Evolutionary conservation across 1,140 invertebrate species (phyloP).

Genomic region (Drosophila repleta): DNA sequence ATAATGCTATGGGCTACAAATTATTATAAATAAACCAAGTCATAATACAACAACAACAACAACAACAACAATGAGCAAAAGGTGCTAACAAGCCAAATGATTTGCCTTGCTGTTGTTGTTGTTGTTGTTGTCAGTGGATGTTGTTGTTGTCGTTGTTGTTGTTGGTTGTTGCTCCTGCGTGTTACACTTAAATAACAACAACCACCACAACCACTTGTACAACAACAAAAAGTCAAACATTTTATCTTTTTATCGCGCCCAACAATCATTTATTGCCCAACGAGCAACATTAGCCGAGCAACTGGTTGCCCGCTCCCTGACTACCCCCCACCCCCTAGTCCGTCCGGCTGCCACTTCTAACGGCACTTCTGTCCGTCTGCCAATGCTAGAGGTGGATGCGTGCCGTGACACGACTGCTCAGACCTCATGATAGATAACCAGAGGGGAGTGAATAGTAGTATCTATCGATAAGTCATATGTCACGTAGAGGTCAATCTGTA

Average conservation of each 20-base stretch:
- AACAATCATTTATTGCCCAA: constrained; percentile 83
- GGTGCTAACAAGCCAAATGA: constrained; percentile 76
- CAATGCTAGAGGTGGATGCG: not conserved
- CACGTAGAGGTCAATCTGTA: too few relatives aligned
- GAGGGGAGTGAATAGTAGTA: too few relatives aligned
- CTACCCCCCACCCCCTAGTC: not conserved
- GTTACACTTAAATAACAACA: constrained; percentile 64
- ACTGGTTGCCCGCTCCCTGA: constrained; percentile 42
- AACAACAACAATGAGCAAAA: constrained; percentile 40
- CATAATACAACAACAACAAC: constrained; percentile 43
- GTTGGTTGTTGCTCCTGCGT: constrained; percentile 48
- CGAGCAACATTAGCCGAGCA: constrained; percentile 51
- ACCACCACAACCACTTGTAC: constrained; percentile 31
- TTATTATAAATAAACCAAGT: constrained; percentile 75
- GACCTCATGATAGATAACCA: too few relatives aligned
- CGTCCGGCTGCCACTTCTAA: constrained; percentile 10
- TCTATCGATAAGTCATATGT: too few relatives aligned
- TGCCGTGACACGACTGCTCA: not conserved
- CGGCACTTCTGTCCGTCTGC: constrained; percentile 27
- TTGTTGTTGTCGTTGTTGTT: constrained; percentile 38
- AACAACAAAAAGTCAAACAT: constrained; percentile 72
- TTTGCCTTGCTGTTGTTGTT: constrained; percentile 34
- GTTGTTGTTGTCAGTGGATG: too few relatives aligned
- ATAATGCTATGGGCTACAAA: constrained; percentile 73
- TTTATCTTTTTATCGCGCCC: constrained; percentile 83